A percentile compares a stretch with the other conserved stretches of the same genome.
phyloP scores from a whole-genome alignment of 2,888 invertebrate genomes.

The Endomychus coccineus region DNA sequence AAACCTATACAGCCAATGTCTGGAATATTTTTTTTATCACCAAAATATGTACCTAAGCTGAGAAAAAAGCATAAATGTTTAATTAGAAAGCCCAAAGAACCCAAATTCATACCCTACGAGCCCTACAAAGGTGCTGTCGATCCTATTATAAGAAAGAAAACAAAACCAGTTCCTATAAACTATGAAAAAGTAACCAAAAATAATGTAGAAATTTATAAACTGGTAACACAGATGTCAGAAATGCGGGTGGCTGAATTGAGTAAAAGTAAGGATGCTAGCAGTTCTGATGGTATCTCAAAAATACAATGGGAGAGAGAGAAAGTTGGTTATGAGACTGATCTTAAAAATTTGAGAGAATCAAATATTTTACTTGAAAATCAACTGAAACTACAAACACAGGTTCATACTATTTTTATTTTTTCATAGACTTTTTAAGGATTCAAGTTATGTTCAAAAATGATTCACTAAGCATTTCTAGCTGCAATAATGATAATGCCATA shows the following conservation, averaged over 20 bases:
- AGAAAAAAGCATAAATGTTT: conserved; percentile 50
- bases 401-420: too few relatives aligned
- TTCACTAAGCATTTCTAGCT: too few relatives aligned
- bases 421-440: too few relatives aligned
- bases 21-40: conserved; percentile 53
- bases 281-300: conserved; percentile 34
- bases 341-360: conserved; percentile 57
- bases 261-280: conserved; percentile 39
- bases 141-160: conserved; percentile 57
- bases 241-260: conserved; percentile 58
- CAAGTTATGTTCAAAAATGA: too few relatives aligned
- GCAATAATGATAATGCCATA: too few relatives aligned
- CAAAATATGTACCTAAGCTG: conserved; percentile 53
- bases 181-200: conserved; percentile 34
- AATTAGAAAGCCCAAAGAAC: conserved; percentile 54
- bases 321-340: conserved; percentile 51
- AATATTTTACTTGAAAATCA: conserved; percentile 70
- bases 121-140: conserved; percentile 81
- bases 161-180: conserved; percentile 37
- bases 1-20: conserved; percentile 45
- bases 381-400: conserved; percentile 79
- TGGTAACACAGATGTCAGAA: conserved; percentile 65
- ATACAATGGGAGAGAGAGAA: conserved; percentile 46
- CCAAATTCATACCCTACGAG: conserved; percentile 82
- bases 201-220: conserved; percentile 48